Percentiles rank a stretch among this genome's conserved stretches.
phyloP scores from a whole-genome alignment of 2,113 vertebrate genomes.

The Aptenodytes patagonicus region DNA sequence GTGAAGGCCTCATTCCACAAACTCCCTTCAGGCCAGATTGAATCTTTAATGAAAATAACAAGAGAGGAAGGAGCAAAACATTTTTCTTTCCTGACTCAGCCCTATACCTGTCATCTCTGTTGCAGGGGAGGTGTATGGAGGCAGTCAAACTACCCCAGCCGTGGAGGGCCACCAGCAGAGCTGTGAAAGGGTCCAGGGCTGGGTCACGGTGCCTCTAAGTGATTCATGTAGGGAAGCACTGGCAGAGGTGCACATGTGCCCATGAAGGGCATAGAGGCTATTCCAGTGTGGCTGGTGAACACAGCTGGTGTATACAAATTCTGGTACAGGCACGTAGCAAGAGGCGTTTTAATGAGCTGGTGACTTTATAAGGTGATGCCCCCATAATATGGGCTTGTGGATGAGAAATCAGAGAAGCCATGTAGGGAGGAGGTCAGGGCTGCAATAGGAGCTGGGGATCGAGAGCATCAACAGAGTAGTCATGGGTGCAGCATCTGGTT shows the following conservation, averaged over 20 bases:
- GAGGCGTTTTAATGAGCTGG: background rate
- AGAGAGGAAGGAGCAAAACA: background rate
- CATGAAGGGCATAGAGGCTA: background rate
- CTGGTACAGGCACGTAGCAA: background rate
- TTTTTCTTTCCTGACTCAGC: background rate
- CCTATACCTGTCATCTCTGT: background rate
- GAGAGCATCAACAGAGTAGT: background rate
- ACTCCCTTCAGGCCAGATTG: background rate
- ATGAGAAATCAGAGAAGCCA: background rate
- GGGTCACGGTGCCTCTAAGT: rapidly evolving
- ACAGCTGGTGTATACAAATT: background rate
- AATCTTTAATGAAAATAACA: background rate
- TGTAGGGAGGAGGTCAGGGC: background rate
- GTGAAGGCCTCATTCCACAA: background rate
- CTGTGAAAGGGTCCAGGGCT: background rate
- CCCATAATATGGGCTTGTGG: background rate
- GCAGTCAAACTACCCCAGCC: background rate
- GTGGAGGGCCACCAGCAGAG: background rate
- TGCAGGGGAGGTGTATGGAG: background rate
- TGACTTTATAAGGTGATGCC: background rate
- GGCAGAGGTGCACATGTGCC: background rate
- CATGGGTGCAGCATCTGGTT: background rate
- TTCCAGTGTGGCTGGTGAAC: background rate
- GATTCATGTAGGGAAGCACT: background rate
- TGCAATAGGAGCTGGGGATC: background rate